Percentiles rank a stretch among this genome's conserved stretches.
Conservation (phyloP, 35 echinoderm and acorn worm species). For the Heliocidaris erythrogramma region DNA sequence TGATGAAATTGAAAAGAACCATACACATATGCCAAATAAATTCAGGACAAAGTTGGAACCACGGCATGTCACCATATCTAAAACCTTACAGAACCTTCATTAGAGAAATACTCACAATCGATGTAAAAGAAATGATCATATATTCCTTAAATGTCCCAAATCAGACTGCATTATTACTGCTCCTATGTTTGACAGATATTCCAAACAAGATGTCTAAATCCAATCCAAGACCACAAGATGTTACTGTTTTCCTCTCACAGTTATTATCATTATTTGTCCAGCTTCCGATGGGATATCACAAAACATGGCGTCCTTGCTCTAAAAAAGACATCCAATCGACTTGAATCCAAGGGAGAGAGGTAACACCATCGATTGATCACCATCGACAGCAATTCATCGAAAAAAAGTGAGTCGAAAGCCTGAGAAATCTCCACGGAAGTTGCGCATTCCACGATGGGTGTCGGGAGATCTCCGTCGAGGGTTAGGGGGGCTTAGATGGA, state of each 20-base stretch:
- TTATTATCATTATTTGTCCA: neutral
- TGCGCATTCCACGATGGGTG: neutral
- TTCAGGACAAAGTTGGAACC: neutral
- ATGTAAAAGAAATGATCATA: neutral
- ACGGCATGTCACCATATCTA: neutral
- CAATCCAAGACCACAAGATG: neutral
- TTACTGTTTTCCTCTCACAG: neutral
- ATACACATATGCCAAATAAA: neutral
- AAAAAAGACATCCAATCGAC: neutral
- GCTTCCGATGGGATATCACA: neutral
- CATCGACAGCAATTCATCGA: neutral
- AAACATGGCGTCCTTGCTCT: neutral
- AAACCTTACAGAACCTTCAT: neutral
- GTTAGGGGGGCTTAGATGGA: neutral
- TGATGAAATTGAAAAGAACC: neutral
- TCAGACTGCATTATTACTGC: neutral
- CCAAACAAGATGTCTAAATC: neutral
- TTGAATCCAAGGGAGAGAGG: neutral
- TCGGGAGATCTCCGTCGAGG: neutral
- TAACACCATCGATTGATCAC: slow-evolving; percentile 11
- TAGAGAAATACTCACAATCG: neutral
- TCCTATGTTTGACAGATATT: neutral
- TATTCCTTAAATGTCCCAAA: neutral
- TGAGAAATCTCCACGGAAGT: slow-evolving; percentile 1
- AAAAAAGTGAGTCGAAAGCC: neutral